Percentiles rank a stretch among this genome's conserved stretches.
These are phyloP conservation scores for Siderastrea siderea DNA, from an alignment of 92 coral and sea anemone genomes.

Conservation along the genomic window DNA sequence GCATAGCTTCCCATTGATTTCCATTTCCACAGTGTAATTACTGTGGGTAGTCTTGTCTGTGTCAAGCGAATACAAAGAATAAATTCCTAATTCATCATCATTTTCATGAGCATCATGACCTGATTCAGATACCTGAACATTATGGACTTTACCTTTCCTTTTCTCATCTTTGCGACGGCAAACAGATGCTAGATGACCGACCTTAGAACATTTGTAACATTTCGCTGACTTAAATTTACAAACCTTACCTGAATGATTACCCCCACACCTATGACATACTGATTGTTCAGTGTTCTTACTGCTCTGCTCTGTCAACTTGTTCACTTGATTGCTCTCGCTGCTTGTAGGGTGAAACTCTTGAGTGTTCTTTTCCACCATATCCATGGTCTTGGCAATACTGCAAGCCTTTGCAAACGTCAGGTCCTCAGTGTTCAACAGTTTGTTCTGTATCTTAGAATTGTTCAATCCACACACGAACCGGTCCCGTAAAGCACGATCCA, in stretches of 20 bases:
- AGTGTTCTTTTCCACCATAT: no score
- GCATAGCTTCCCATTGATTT: slow-evolving; percentile 15
- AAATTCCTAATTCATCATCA: slow-evolving; percentile 5
- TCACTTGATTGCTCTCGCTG: no score
- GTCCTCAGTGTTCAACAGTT: no score
- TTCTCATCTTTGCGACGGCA: slow-evolving; percentile 5
- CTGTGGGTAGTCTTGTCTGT: neutral
- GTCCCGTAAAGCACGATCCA: no score
- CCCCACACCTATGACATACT: slow-evolving; percentile 50
- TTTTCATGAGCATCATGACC: neutral
- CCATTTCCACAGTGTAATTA: neutral
- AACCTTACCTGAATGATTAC: slow-evolving; percentile 55
- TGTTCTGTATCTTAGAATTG: no score
- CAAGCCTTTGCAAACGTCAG: no score
- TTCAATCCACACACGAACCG: no score
- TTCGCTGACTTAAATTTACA: slow-evolving; percentile 36
- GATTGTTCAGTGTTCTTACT: neutral
- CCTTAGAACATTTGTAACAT: slow-evolving; percentile 14
- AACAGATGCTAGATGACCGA: slow-evolving; percentile 32
- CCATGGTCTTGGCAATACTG: no score
- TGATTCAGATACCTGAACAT: neutral
- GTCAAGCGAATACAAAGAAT: neutral
- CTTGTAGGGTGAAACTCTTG: no score
- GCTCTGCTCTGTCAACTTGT: no score
- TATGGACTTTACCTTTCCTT: neutral